Evolutionary conservation across 2,113 vertebrate species (phyloP).

Genomic region (Perccottus glenii): DNA sequence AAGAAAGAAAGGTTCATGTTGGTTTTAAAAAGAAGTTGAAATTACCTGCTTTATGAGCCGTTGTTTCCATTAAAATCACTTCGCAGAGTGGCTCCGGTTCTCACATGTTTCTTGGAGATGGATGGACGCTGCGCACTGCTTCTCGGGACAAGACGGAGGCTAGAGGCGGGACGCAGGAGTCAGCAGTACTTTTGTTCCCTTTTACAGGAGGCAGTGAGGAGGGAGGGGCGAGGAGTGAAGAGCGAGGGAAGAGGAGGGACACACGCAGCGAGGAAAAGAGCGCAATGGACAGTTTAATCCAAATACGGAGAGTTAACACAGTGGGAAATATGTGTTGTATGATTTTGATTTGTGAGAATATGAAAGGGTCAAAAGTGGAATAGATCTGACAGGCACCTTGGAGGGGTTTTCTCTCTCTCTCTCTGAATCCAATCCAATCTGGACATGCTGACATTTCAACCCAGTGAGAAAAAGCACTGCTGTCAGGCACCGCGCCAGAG

Average conservation of each 20-base stretch:
- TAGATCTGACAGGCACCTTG: neutral
- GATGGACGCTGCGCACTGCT: slow-evolving; percentile 19
- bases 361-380: no score
- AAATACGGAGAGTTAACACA: no score
- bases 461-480: slow-evolving; percentile 30
- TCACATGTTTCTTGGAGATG: slow-evolving; percentile 15
- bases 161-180: slow-evolving; percentile 19
- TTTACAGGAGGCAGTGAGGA: slow-evolving; percentile 54
- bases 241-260: neutral
- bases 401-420: neutral
- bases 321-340: no score
- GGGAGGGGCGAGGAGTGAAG: slow-evolving; percentile 20
- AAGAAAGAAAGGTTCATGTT: neutral
- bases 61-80: slow-evolving; percentile 73
- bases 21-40: neutral
- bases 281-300: no score
- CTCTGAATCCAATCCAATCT: slow-evolving; percentile 14
- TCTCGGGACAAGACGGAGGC: slow-evolving; percentile 44
- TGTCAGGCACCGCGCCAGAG: slow-evolving; percentile 28
- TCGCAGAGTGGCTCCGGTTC: slow-evolving; percentile 34
- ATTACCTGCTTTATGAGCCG: slow-evolving; percentile 55
- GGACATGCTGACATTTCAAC: slow-evolving; percentile 42
- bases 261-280: neutral
- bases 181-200: slow-evolving; percentile 44
- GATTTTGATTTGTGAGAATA: no score